phyloP scores from a whole-genome alignment of 2,113 vertebrate genomes.

The Rhea americana region DNA sequence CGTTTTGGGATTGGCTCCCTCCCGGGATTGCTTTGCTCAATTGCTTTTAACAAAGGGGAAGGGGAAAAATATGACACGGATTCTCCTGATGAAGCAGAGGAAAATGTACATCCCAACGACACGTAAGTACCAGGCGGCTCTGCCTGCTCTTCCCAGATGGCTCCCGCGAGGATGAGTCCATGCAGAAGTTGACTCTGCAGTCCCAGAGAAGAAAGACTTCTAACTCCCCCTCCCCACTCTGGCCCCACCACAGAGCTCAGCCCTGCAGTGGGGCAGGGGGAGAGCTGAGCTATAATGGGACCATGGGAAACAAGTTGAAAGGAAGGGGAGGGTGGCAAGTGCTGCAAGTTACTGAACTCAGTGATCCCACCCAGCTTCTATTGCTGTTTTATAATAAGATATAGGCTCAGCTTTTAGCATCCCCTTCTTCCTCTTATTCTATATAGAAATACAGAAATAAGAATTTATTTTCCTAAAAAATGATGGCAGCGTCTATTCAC shows the following conservation, averaged over 20 bases:
- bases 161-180: constrained; percentile 12
- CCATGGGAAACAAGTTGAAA: neutral
- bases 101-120: constrained; percentile 21
- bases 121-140: constrained; percentile 57
- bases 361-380: neutral
- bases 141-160: neutral
- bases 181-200: constrained; percentile 58
- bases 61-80: constrained; percentile 11
- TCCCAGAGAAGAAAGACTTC: neutral
- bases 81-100: constrained; percentile 33
- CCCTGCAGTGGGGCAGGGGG: neutral
- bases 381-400: neutral
- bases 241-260: neutral
- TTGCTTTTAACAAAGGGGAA: neutral
- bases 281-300: neutral
- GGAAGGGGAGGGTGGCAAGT: neutral
- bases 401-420: neutral
- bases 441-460: neutral
- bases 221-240: neutral
- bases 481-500: neutral
- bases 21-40: neutral
- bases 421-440: neutral
- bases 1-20: neutral
- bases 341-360: neutral
- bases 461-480: neutral